Base-by-base conservation (phyloP, 2,113 vertebrate species). In the Romanogobio albipinnatus region DNA sequence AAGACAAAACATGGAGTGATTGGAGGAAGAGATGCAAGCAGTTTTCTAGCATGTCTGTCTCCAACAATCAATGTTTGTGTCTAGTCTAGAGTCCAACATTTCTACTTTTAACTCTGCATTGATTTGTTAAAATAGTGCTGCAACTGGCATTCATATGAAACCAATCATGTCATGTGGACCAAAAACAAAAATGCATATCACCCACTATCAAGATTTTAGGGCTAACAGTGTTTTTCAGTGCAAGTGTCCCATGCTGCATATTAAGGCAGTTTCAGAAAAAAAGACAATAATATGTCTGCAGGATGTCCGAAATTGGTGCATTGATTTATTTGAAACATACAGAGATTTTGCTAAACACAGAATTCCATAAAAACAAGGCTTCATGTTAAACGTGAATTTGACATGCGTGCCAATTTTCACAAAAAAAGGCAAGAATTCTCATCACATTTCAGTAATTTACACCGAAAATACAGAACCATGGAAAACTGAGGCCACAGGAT, bases 311-410 rank as follows among this genome's bases (percentile, higher is more conserved):
- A 81, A 19, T n/a, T 68, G 61, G 61, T 26, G 64, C 39, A 36
- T 51, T 17, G 45, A 81, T 68, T 81, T 51, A 51, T 81, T 81
- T 66, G 2, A 66, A 81, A 68, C 26, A 49, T 49, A 19, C 53
- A 59, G 26, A 76, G 19, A 80, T 10, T 45, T 64, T 47, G n/a
- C 36, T 29, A 29, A 43, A 33, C 14, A 66, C n/a, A 66, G 26
- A 76, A 76, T 53, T 26, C n/a, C 47, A 53, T 76, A 33, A 53
- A 70, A 53, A 76, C 47, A 49, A 53, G 15, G 74, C 47, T 15
- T 22, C 22, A 26, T 51, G 78, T 22, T 33, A 6, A 51, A 51
- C 0, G 14, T 33, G 62, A 81, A 81, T 49, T 51, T 17, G 10
- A 81, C 45, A 68, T 68, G 43, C 61, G 51, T 66, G 45, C 43